A percentile compares a stretch with the other conserved stretches of the same genome.
These are phyloP conservation scores for Diglossa brunneiventris DNA, from an alignment of 2,113 vertebrate species.

Conservation along the genomic window DNA sequence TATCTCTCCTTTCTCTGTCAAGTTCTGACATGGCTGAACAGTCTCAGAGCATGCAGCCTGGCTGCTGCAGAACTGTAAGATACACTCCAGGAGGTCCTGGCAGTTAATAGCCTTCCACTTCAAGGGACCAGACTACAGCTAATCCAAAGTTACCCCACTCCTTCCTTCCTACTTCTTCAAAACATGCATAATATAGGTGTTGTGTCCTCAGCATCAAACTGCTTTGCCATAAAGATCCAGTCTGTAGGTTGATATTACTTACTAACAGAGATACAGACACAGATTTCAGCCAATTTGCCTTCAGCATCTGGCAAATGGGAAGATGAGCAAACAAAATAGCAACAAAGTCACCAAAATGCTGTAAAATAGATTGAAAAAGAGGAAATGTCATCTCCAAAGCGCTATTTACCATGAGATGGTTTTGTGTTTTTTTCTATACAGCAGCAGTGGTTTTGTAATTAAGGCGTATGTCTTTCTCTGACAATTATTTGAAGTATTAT, in stretches of 20 bases:
- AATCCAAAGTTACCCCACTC: not conserved
- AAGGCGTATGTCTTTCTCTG: not conserved
- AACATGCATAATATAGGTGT: not conserved
- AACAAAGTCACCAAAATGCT: constrained; percentile 10
- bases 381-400: not conserved
- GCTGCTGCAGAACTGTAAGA: not conserved
- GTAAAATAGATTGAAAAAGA: constrained; percentile 28
- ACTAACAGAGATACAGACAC: not conserved
- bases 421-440: not conserved
- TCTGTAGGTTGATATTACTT: not conserved
- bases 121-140: not conserved
- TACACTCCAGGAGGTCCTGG: not conserved
- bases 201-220: not conserved
- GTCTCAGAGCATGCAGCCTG: not conserved
- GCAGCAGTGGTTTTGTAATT: not conserved
- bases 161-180: not conserved
- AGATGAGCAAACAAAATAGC: not conserved
- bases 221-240: not conserved
- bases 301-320: constrained; percentile 38
- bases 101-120: not conserved
- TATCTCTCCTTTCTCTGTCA: not conserved
- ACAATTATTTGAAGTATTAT: not conserved
- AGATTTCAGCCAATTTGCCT: not conserved
- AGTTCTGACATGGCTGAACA: not conserved
- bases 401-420: not conserved